A percentile compares a stretch with the other conserved stretches of the same genome.
phyloP scores from a whole-genome alignment of 2,888 invertebrate species.

The Zygaena filipendulae region DNA sequence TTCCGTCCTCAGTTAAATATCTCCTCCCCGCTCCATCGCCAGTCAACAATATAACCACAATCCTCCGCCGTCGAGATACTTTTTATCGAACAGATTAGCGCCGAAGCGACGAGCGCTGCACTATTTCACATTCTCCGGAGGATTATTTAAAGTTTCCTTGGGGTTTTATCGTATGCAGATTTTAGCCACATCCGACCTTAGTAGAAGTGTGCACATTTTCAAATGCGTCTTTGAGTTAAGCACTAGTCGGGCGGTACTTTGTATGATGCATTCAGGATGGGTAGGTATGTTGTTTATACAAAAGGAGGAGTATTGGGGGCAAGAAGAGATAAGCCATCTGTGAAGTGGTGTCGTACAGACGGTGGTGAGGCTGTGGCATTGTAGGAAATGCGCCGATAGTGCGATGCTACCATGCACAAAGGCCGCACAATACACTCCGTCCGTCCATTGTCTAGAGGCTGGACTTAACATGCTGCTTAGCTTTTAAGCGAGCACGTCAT shows the following conservation, averaged over 20 bases:
- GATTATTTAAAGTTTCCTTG: conserved; percentile 41
- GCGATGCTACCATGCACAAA: conserved; percentile 47
- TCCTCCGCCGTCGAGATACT: conserved; percentile 27
- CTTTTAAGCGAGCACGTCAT: conserved; percentile 42
- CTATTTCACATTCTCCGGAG: conserved; percentile 35
- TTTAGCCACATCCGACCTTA: conserved; percentile 21
- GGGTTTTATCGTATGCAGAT: conserved; percentile 21
- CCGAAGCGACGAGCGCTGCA: conserved; percentile 30
- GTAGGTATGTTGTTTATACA: too few species aligned
- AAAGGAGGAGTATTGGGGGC: conserved; percentile 9
- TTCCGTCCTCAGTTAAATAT: conserved; percentile 41
- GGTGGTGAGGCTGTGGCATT: conserved; percentile 19
- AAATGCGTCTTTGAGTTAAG: too few species aligned
- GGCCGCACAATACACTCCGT: conserved; percentile 44
- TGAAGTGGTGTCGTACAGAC: conserved; percentile 15
- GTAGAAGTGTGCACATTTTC: conserved; percentile 11
- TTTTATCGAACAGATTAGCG: conserved; percentile 43
- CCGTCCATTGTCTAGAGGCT: conserved; percentile 49
- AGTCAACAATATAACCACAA: conserved; percentile 39
- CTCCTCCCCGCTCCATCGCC: conserved; percentile 33
- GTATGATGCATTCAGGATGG: too few species aligned
- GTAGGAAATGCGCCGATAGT: conserved; percentile 29
- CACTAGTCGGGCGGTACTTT: too few species aligned
- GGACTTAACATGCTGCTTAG: conserved; percentile 36
- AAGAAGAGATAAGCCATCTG: conserved; percentile 22